phyloP scores from a whole-genome alignment of 2,888 invertebrate genomes.

The Subacronicta megacephala region DNA sequence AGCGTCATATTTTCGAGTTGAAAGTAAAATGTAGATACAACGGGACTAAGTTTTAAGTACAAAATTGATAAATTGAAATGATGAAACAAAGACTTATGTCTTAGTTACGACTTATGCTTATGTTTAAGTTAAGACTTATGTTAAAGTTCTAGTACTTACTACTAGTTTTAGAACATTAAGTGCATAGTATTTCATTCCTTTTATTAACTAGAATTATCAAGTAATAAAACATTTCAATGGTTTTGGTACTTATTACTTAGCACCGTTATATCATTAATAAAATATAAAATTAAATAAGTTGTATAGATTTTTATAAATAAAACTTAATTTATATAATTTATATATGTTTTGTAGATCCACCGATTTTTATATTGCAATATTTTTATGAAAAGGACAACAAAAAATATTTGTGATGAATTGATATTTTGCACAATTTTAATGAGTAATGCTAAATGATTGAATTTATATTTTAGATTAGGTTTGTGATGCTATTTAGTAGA shows the following conservation, averaged over 20 bases:
- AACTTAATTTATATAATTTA: constrained; percentile 2
- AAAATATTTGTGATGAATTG: constrained; percentile 20
- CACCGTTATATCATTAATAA: neutral
- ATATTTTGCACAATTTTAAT: constrained; percentile 7
- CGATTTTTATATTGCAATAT: constrained; percentile 8
- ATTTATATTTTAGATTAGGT: constrained; percentile 23
- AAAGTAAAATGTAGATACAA: constrained; percentile 3
- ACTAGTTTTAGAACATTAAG: too few relatives aligned
- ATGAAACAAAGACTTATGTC: too few relatives aligned
- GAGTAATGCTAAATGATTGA: constrained; percentile 10
- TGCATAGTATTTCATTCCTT: too few relatives aligned
- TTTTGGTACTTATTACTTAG: neutral
- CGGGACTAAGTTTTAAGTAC: neutral
- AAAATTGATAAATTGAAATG: too few relatives aligned
- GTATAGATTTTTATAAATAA: constrained; percentile 1
- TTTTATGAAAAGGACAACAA: constrained; percentile 11
- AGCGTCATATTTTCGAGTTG: constrained; percentile 12
- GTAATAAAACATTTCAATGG: too few relatives aligned
- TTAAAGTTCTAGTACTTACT: too few relatives aligned
- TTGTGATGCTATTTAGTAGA: constrained; percentile 1
- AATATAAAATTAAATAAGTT: too few relatives aligned
- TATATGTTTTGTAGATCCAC: constrained; percentile 6
- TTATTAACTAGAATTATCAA: too few relatives aligned
- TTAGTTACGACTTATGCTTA: too few relatives aligned
- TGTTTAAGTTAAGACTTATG: too few relatives aligned